Conservation (phyloP, 1,140 invertebrate species). For the Eumeta japonica region DNA sequence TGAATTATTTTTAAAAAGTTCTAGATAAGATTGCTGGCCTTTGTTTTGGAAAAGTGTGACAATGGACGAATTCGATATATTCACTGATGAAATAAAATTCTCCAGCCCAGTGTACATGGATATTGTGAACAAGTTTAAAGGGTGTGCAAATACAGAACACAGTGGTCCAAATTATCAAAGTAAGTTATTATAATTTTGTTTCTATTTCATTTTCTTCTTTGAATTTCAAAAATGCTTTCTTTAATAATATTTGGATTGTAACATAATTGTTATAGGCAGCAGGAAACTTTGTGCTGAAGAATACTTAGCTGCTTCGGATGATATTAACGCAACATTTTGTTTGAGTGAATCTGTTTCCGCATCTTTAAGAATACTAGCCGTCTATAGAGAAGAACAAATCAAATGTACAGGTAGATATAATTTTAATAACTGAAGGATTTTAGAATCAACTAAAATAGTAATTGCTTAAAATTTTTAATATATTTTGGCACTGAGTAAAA, state of each 20-base stretch:
- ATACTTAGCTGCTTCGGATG: constrained; percentile 22
- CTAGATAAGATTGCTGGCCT: no score
- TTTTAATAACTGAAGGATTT: no score
- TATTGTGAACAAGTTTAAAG: constrained; percentile 34
- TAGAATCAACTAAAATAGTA: no score
- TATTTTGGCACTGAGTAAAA: no score
- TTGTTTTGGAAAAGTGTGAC: no score
- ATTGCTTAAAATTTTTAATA: no score
- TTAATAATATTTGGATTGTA: constrained; percentile 5
- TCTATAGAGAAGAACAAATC: constrained; percentile 44
- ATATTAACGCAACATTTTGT: constrained; percentile 37
- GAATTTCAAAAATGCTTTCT: background rate
- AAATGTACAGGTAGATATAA: no score
- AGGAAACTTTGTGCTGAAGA: constrained; percentile 41
- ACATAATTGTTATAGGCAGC: constrained; percentile 34
- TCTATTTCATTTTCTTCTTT: constrained; percentile 6
- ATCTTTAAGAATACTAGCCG: constrained; percentile 35
- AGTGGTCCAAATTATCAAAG: constrained; percentile 51
- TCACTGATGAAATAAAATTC: constrained; percentile 40
- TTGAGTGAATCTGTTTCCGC: constrained; percentile 45
- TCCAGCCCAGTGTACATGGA: constrained; percentile 34
- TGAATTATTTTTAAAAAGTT: no score
- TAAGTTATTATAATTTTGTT: constrained; percentile 21
- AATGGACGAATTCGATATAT: constrained; percentile 49
- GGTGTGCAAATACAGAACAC: constrained; percentile 29